Evolutionary conservation across 2,113 vertebrate species (phyloP).

Genomic region (rat (Rattus norvegicus)): DNA sequence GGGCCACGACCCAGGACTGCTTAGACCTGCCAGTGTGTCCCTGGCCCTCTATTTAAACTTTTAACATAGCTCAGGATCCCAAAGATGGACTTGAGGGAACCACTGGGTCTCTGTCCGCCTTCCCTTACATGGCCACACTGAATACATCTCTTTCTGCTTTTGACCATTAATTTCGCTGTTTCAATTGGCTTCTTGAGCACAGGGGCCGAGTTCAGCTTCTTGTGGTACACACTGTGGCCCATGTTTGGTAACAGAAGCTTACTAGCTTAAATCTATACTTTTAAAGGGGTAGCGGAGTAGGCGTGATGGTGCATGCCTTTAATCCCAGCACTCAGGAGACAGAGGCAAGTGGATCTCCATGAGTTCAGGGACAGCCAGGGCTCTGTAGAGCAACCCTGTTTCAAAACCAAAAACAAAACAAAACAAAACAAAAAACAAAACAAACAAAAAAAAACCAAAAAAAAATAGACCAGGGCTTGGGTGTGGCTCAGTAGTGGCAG

Average conservation of each 20-base stretch:
- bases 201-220: background rate
- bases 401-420: background rate
- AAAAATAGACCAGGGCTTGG: background rate
- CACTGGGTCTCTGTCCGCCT: background rate
- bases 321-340: background rate
- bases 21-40: background rate
- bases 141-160: background rate
- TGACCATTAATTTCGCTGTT: background rate
- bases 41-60: background rate
- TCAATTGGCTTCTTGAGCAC: background rate
- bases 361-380: background rate
- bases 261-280: background rate
- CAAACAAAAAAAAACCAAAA: background rate
- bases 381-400: background rate
- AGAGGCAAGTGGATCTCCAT: background rate
- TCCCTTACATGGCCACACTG: no score
- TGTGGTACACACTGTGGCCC: background rate
- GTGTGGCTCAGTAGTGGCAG: background rate
- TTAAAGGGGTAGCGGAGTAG: rapidly evolving
- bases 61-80: background rate
- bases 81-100: background rate
- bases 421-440: background rate
- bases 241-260: background rate
- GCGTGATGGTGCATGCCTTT: background rate
- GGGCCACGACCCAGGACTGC: background rate